Evolutionary conservation across 2,113 vertebrate species (phyloP), one percentile per base, ranked within the genome.

Genomic region (Sinosuthora webbiana): DNA sequence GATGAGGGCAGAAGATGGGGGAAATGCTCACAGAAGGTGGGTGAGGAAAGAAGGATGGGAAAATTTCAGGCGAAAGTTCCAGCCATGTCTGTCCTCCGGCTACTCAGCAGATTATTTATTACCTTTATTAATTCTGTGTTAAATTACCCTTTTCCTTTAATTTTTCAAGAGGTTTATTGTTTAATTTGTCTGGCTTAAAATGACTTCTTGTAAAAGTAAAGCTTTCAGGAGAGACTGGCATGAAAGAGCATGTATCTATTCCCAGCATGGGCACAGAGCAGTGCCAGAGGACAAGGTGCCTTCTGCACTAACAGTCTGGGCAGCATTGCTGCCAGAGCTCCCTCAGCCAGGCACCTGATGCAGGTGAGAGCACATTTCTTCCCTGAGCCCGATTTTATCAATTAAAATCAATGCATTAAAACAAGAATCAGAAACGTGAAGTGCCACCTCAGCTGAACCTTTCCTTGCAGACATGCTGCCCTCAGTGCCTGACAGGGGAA

Each of bases 121-220:
- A 41, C 68, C 59, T 92, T 94, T 65, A 90, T 85, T 80, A 96
- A 50, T 42, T 83, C 79, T n/a, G 27, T 92, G 71, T 81, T 90
- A 88, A 92, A 90, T 88, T 88, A 57, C 19, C n/a, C 33, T 59
- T 77, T 80, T 15, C 35, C 64, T 89, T 68, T 75, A 39, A 28
- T 78, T 92, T 80, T 93, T 94, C 60, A 47, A 42, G 52, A 55
- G 15, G 52, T 70, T 83, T 83, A 57, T 86, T 83, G 79, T 53
- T 86, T 86, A 30, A 24, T 88, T 88, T 83, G 18, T 28, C 79
- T 93, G 50, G 7, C 33, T 95, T 39, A 33, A 63, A 57, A 76
- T 44, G 4, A 33, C 15, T 65, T 73, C 7, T 57, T 47, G 39
- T 57, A 31, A 42, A 60, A 75, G 42, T 18, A 31, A 88, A 77